phyloP scores from a whole-genome alignment of 2,888 invertebrate species.

The Nomada ferruginata region DNA sequence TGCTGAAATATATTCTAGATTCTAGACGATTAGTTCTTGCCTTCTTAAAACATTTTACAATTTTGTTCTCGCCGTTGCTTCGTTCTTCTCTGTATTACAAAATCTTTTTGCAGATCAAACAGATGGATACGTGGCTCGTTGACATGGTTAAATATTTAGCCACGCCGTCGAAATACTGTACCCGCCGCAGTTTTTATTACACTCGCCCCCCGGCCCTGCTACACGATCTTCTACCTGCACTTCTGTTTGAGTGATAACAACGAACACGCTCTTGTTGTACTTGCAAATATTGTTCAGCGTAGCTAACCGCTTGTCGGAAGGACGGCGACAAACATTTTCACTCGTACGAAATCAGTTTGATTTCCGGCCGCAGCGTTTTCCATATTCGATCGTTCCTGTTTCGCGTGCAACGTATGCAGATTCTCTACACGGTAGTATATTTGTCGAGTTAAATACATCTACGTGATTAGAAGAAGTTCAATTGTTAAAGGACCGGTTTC shows the following conservation, averaged over 20 bases:
- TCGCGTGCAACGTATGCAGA: not conserved
- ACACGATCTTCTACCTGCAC: constrained; percentile 26
- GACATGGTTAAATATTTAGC: constrained; percentile 34
- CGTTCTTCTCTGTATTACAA: not conserved
- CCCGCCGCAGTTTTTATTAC: constrained; percentile 15
- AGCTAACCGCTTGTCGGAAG: constrained; percentile 16
- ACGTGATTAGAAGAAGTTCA: too few species aligned
- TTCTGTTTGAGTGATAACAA: constrained; percentile 45
- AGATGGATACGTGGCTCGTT: not conserved
- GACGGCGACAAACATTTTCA: constrained; percentile 54
- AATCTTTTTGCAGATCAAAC: constrained; percentile 3
- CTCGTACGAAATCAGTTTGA: constrained; percentile 52
- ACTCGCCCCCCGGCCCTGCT: not conserved
- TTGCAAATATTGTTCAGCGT: constrained; percentile 51
- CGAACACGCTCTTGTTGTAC: constrained; percentile 41
- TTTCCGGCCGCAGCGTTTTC: constrained; percentile 48
- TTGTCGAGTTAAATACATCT: not conserved
- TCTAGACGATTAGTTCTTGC: too few species aligned
- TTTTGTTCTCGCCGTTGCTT: not conserved
- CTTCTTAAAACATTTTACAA: too few species aligned
- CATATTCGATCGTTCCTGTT: constrained; percentile 47
- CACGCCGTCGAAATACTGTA: not conserved
- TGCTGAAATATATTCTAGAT: too few species aligned
- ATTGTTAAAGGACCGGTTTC: not conserved
- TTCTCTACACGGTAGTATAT: not conserved